These are phyloP conservation scores for Dorcus hopei DNA, from an alignment of 2,888 invertebrate genomes.

Conservation along the genomic window DNA sequence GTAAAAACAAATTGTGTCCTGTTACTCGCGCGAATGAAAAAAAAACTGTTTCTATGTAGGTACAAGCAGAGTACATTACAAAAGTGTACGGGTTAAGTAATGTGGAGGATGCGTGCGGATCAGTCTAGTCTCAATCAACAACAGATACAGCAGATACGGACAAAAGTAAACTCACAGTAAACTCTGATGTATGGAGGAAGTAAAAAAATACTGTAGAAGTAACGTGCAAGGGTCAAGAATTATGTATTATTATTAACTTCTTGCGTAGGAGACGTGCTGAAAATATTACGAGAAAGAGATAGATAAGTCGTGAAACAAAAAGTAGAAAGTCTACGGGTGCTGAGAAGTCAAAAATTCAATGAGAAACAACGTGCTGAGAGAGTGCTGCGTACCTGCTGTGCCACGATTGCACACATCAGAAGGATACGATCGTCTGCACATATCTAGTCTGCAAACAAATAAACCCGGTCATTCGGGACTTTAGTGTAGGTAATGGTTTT, in stretches of 20 bases:
- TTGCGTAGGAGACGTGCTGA: conserved; percentile 6
- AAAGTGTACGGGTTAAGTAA: conserved; percentile 5
- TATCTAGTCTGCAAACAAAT: conserved; percentile 88
- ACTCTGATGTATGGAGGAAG: background rate
- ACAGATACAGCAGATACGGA: conserved; percentile 12
- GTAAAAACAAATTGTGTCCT: background rate
- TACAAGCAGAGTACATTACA: conserved; percentile 20
- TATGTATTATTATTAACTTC: background rate
- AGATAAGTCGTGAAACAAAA: background rate
- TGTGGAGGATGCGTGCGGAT: conserved; percentile 6
- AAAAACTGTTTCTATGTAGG: conserved; percentile 16
- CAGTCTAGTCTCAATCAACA: conserved; percentile 13
- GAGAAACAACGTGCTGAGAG: conserved; percentile 1
- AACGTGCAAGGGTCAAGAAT: conserved; percentile 6
- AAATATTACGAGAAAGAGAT: conserved; percentile 8
- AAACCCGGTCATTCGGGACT: conserved; percentile 36
- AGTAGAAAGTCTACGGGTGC: background rate
- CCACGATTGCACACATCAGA: conserved; percentile 96
- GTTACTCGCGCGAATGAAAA: conserved; percentile 17
- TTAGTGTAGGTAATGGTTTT: conserved; percentile 1
- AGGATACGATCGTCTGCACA: conserved; percentile 94
- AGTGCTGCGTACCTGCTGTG: conserved; percentile 80
- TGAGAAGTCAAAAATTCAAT: background rate
- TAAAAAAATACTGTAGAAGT: conserved; percentile 6
- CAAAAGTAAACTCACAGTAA: conserved; percentile 12